Percentiles rank a stretch among this genome's conserved stretches.
Conservation (phyloP, 2,888 invertebrate species). For the Leucania comma region DNA sequence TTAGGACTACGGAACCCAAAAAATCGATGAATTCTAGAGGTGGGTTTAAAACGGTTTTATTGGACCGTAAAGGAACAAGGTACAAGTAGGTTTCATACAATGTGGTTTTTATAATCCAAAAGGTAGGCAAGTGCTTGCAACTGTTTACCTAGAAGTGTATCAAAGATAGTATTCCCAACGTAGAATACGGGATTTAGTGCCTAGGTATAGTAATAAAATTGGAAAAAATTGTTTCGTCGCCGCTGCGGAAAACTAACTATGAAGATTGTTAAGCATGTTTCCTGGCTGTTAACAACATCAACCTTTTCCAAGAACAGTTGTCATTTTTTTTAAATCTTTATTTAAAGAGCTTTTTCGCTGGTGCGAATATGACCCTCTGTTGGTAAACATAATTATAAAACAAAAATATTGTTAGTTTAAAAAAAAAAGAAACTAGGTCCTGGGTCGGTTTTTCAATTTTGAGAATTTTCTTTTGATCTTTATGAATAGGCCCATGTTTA, state of each 20-base stretch:
- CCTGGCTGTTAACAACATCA: neutral
- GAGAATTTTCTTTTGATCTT: neutral
- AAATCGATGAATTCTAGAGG: constrained; percentile 32
- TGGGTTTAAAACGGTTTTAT: constrained; percentile 24
- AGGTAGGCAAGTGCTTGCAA: neutral
- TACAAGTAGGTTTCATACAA: constrained; percentile 8
- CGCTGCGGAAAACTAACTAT: neutral
- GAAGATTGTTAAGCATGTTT: neutral
- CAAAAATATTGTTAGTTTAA: no score
- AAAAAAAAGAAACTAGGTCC: no score
- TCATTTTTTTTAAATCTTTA: no score
- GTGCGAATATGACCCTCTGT: no score
- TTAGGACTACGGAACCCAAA: no score
- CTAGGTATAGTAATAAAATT: neutral
- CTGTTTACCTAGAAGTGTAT: neutral
- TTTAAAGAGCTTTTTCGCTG: no score
- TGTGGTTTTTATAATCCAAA: constrained; percentile 23
- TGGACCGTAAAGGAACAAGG: constrained; percentile 14
- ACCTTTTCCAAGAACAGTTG: neutral
- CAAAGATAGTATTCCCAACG: neutral
- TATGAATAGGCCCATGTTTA: no score
- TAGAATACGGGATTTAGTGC: neutral
- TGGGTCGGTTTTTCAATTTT: neutral
- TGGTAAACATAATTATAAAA: no score
- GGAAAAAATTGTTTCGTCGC: neutral